A percentile compares a stretch with the other conserved stretches of the same genome.
Evolutionary conservation across 2,797 vertebrate species (phyloP).

Genomic region (Diceros bicornis): DNA sequence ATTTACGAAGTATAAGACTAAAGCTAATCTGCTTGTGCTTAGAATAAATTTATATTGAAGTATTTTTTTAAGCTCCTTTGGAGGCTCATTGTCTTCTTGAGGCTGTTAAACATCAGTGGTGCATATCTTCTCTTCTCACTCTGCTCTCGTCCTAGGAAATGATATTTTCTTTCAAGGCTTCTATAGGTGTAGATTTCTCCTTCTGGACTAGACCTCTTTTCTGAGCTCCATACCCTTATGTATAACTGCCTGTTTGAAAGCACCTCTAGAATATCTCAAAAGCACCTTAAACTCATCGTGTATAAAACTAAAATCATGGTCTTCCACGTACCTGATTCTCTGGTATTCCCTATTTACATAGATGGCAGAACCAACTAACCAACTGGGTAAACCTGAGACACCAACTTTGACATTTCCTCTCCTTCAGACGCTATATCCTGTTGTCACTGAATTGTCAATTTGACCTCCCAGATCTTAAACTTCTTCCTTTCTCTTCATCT

Average conservation of each 20-base stretch:
- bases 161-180: not conserved
- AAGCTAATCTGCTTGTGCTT: slow-evolving; percentile 55
- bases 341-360: not conserved
- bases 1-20: slow-evolving; percentile 13
- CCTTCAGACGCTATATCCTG: not conserved
- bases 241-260: slow-evolving; percentile 37
- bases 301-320: slow-evolving; percentile 5
- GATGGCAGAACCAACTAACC: not conserved
- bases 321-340: not conserved
- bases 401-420: slow-evolving; percentile 36
- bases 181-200: not conserved
- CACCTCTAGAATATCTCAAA: not conserved
- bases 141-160: not conserved
- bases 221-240: not conserved
- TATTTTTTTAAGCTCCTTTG: slow-evolving; percentile 44
- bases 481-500: not conserved
- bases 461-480: slow-evolving; percentile 10
- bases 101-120: not conserved
- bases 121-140: not conserved
- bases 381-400: not conserved
- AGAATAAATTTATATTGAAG: slow-evolving; percentile 44
- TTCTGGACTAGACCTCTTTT: not conserved
- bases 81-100: not conserved
- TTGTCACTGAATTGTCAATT: slow-evolving; percentile 3
- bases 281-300: not conserved